A percentile compares a stretch with the other conserved stretches of the same genome.
These are phyloP conservation scores for Felis chaus DNA, from an alignment of 2,113 vertebrate genomes.

Conservation along the genomic window DNA sequence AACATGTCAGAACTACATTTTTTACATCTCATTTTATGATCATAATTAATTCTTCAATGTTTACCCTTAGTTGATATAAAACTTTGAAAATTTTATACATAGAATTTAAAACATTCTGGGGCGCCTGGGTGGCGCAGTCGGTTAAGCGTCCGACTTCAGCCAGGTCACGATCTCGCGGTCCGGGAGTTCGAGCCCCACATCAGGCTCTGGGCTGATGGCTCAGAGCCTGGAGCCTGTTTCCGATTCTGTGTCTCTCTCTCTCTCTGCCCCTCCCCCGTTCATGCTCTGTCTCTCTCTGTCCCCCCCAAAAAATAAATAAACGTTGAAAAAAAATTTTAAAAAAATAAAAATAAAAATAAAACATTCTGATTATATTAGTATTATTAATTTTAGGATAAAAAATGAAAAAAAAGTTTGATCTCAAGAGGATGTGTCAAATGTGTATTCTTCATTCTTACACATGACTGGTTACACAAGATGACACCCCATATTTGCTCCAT, in stretches of 20 bases:
- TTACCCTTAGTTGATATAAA: background rate
- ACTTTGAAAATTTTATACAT: background rate
- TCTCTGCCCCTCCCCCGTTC: too few species aligned
- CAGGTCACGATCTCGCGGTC: too few species aligned
- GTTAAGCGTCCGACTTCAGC: too few species aligned
- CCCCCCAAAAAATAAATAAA: too few species aligned
- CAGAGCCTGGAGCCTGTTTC: too few species aligned
- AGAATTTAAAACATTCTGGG: background rate
- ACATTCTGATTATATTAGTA: background rate
- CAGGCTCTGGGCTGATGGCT: too few species aligned
- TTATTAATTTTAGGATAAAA: background rate
- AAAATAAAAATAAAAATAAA: too few species aligned
- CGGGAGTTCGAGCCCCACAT: too few species aligned
- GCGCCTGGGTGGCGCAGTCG: too few species aligned
- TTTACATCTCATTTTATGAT: background rate
- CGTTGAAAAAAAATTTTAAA: too few species aligned
- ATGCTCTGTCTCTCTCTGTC: too few species aligned
- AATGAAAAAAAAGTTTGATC: background rate
- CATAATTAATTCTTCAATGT: background rate
- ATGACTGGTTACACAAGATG: background rate
- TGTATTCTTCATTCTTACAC: background rate
- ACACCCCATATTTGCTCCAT: background rate
- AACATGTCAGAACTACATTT: background rate
- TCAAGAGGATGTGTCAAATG: background rate
- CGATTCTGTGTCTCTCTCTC: too few species aligned